Conservation (phyloP, 2,113 vertebrate genomes). For the Nibea albiflora region DNA sequence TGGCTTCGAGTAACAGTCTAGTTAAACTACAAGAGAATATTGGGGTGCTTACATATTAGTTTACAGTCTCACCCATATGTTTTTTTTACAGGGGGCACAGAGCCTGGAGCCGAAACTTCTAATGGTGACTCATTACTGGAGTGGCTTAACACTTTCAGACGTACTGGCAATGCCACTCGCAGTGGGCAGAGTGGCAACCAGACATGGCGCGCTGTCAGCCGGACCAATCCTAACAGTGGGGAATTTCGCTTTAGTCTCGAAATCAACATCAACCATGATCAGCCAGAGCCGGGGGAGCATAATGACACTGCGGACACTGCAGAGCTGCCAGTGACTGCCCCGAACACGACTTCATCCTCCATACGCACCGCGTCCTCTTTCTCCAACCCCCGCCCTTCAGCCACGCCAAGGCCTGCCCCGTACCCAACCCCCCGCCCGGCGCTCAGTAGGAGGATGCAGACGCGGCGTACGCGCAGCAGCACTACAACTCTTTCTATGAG, state of each 20-base stretch:
- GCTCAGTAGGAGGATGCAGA: slow-evolving; percentile 80
- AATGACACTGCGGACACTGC: slow-evolving; percentile 73
- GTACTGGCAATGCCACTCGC: slow-evolving; percentile 92
- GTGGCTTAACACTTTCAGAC: slow-evolving; percentile 93
- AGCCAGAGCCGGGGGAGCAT: slow-evolving; percentile 85
- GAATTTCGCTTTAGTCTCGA: slow-evolving; percentile 96
- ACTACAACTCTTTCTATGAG: slow-evolving; percentile 66
- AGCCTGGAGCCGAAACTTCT: slow-evolving; percentile 85
- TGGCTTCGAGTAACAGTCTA: too few species aligned
- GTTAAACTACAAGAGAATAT: background rate
- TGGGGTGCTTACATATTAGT: background rate
- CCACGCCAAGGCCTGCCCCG: slow-evolving; percentile 65
- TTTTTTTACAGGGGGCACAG: slow-evolving; percentile 84
- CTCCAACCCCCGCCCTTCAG: slow-evolving; percentile 58
- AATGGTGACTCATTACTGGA: slow-evolving; percentile 91
- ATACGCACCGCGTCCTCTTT: slow-evolving; percentile 66
- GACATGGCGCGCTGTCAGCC: slow-evolving; percentile 95
- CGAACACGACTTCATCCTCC: slow-evolving; percentile 58
- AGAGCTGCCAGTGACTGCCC: slow-evolving; percentile 69
- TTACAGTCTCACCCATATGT: slow-evolving; percentile 38
- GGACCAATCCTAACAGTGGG: slow-evolving; percentile 93
- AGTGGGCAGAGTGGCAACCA: slow-evolving; percentile 97
- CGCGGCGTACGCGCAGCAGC: slow-evolving; percentile 87
- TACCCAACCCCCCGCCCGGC: slow-evolving; percentile 76
- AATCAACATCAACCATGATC: slow-evolving; percentile 96